These are phyloP conservation scores for Oxygymnocypris stewartii DNA, from an alignment of 2,113 vertebrate genomes.

Conservation along the genomic window DNA sequence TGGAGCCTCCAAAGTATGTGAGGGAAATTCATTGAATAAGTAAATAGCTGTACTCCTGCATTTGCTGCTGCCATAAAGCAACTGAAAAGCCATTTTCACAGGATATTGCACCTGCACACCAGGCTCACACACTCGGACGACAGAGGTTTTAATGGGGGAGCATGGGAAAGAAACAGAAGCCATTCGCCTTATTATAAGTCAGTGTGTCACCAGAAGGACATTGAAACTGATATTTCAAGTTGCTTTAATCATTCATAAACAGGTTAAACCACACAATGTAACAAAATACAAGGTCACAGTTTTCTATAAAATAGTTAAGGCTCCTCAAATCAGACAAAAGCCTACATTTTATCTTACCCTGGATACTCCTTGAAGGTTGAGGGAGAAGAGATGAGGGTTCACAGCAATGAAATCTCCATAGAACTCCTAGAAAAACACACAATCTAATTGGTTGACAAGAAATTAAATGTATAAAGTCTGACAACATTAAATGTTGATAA, in stretches of 20 bases:
- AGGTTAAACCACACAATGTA: not conserved
- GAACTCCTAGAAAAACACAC: constrained; percentile 82
- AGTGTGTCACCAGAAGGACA: not conserved
- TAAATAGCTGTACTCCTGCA: not conserved
- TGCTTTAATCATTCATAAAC: not conserved
- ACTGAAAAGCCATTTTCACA: not conserved
- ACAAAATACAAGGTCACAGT: not conserved
- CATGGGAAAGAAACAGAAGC: not conserved
- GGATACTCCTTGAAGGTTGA: constrained; percentile 89
- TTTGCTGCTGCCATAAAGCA: not conserved
- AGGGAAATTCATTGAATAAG: not conserved
- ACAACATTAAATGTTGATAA: too few species aligned
- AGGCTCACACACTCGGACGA: not conserved
- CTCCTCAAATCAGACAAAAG: not conserved
- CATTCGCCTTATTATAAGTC: not conserved
- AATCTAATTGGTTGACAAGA: not conserved
- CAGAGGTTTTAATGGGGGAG: not conserved
- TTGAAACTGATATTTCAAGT: not conserved
- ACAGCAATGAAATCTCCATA: constrained; percentile 96
- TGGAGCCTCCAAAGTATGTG: not conserved
- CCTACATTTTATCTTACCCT: constrained; percentile 74
- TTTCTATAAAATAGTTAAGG: not conserved
- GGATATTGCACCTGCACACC: not conserved
- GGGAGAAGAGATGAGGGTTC: constrained; percentile 95
- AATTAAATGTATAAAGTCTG: too few species aligned